Conservation (phyloP, 2,797 vertebrate genomes). For the Arvicola amphibius region DNA sequence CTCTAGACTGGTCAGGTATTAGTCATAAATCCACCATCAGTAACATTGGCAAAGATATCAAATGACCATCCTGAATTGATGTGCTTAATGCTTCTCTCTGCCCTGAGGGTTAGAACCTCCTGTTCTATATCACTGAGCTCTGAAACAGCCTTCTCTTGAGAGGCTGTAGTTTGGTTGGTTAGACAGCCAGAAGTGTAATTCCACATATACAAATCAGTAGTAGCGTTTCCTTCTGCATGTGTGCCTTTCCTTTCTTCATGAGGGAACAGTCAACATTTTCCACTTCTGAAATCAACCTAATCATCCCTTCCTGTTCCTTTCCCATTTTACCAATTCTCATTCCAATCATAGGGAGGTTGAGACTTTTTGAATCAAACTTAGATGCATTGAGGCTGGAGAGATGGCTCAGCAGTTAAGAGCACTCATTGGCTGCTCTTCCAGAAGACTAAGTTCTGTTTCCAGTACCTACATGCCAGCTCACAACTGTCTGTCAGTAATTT, state of each 20-base stretch:
- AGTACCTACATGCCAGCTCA: not conserved
- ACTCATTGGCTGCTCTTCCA: not conserved
- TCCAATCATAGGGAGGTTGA: not conserved
- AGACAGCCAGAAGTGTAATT: not conserved
- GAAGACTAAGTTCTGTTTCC: not conserved
- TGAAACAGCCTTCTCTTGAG: not conserved
- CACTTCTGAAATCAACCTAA: conserved; percentile 25
- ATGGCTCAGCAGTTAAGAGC: not conserved
- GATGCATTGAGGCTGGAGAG: not conserved
- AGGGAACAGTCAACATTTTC: not conserved
- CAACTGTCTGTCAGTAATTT: not conserved
- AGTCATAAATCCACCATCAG: not conserved
- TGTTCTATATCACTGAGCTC: not conserved
- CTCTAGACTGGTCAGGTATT: not conserved
- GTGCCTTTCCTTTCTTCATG: not conserved
- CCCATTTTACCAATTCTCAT: not conserved
- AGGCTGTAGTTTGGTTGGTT: not conserved
- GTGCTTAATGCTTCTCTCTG: not conserved
- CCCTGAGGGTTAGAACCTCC: not conserved
- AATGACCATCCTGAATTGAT: not conserved
- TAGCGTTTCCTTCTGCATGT: not conserved
- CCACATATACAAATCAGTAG: not conserved
- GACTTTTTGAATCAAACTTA: not conserved
- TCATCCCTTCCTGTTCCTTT: not conserved
- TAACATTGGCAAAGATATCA: not conserved